phyloP scores from a whole-genome alignment of 1,140 invertebrate genomes.

The Papilio polyxenes region DNA sequence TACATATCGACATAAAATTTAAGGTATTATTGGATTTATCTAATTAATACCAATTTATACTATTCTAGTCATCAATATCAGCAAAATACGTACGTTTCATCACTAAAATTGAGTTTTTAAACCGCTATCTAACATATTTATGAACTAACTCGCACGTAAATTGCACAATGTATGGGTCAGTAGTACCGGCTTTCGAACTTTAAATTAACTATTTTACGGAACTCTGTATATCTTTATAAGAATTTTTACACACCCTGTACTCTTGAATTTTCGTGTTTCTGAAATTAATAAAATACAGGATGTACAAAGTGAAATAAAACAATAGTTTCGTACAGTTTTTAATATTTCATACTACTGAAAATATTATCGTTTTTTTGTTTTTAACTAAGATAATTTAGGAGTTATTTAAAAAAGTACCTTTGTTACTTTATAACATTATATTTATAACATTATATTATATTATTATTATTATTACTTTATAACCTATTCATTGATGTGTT shows the following conservation, averaged over 20 bases:
- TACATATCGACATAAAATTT: background rate
- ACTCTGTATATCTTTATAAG: constrained; percentile 2
- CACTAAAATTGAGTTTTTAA: constrained; percentile 7
- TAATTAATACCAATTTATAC: background rate
- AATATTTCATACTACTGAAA: too few relatives aligned
- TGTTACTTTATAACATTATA: too few relatives aligned
- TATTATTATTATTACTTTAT: too few relatives aligned
- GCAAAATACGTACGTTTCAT: background rate
- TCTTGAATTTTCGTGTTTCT: background rate
- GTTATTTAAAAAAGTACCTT: too few relatives aligned
- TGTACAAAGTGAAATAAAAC: too few relatives aligned
- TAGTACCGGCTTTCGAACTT: background rate
- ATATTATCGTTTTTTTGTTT: too few relatives aligned
- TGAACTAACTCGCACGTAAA: background rate
- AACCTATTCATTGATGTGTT: too few relatives aligned
- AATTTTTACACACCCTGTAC: background rate
- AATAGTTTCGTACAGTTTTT: background rate
- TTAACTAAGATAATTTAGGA: too few relatives aligned
- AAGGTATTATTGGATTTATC: background rate
- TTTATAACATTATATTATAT: too few relatives aligned
- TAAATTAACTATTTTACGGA: constrained; percentile 11
- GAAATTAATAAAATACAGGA: too few relatives aligned
- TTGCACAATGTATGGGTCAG: background rate
- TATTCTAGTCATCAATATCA: background rate
- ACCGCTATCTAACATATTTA: constrained; percentile 15